A percentile compares a stretch with the other conserved stretches of the same genome.
Conservation (phyloP, 1,140 invertebrate species). For the Brachystomella parvula region DNA sequence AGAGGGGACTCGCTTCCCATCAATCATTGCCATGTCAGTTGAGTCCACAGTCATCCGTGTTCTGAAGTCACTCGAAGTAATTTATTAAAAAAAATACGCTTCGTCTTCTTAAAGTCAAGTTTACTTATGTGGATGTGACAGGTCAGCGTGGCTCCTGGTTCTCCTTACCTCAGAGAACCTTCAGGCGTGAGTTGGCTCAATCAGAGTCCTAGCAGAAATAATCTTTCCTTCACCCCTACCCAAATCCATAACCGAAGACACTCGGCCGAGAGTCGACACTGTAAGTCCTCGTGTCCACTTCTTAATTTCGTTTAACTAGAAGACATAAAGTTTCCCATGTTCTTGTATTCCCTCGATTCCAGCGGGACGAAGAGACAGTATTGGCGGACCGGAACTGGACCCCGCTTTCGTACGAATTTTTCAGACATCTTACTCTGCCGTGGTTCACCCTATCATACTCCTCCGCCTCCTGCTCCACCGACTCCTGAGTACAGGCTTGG, state of each 20-base stretch:
- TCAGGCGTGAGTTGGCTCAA: conserved; percentile 34
- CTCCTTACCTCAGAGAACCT: conserved; percentile 35
- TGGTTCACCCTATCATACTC: conserved; percentile 54
- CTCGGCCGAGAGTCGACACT: conserved; percentile 35
- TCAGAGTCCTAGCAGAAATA: conserved; percentile 34
- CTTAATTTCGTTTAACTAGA: neutral
- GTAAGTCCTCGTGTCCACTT: neutral
- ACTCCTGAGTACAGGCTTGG: conserved; percentile 48
- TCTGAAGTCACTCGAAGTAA: conserved; percentile 47
- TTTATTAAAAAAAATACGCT: neutral
- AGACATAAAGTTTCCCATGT: neutral
- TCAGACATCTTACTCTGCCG: conserved; percentile 48
- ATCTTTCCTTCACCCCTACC: conserved; percentile 23
- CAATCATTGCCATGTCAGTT: conserved; percentile 46
- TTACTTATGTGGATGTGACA: conserved; percentile 7
- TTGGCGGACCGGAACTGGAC: conserved; percentile 38
- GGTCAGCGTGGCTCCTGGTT: conserved; percentile 34
- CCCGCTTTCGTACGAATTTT: conserved; percentile 43
- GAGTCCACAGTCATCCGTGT: conserved; percentile 47
- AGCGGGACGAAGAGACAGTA: conserved; percentile 36
- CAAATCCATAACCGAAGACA: conserved; percentile 33
- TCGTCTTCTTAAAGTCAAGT: too few relatives aligned
- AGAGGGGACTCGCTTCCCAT: conserved; percentile 23
- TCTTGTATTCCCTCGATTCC: conserved; percentile 11
- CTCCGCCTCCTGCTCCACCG: conserved; percentile 54